phyloP scores from a whole-genome alignment of 1,140 invertebrate genomes.

The Laupala kohalensis region DNA sequence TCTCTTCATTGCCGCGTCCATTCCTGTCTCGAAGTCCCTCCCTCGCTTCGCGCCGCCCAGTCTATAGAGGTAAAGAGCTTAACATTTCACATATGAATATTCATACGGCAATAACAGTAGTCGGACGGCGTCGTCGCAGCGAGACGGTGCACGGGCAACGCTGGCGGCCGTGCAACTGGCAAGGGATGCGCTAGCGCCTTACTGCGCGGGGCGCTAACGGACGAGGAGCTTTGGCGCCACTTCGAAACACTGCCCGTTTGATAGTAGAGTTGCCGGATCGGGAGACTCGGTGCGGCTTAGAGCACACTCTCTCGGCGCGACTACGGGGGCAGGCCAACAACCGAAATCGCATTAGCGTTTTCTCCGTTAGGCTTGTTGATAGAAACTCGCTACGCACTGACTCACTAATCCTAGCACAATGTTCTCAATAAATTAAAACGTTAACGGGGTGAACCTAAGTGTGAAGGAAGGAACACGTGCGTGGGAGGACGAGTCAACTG shows the following conservation, averaged over 20 bases:
- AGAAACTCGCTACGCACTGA: not conserved
- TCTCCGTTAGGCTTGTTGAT: not conserved
- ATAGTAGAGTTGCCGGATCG: not conserved
- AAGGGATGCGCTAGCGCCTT: not conserved
- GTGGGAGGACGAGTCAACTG: too few relatives aligned
- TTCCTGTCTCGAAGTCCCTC: not conserved
- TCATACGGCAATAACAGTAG: constrained; percentile 4
- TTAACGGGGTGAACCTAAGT: too few relatives aligned
- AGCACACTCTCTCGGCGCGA: too few relatives aligned
- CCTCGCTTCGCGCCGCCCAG: not conserved
- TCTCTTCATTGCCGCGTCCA: not conserved
- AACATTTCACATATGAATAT: constrained; percentile 7
- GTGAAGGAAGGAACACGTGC: too few relatives aligned
- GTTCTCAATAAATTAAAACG: not conserved
- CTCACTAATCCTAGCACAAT: not conserved
- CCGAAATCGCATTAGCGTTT: not conserved
- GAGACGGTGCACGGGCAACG: not conserved
- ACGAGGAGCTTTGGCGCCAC: not conserved
- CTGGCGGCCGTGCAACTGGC: not conserved
- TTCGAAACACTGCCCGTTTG: constrained; percentile 1
- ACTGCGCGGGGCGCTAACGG: not conserved
- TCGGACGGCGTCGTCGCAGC: not conserved
- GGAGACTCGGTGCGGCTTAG: not conserved
- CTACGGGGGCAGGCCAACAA: not conserved
- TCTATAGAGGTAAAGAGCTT: constrained; percentile 1